A percentile compares a stretch with the other conserved stretches of the same genome.
These are phyloP conservation scores for Gryon sp. DNA, from an alignment of 1,140 invertebrate species.

Conservation along the genomic window DNA sequence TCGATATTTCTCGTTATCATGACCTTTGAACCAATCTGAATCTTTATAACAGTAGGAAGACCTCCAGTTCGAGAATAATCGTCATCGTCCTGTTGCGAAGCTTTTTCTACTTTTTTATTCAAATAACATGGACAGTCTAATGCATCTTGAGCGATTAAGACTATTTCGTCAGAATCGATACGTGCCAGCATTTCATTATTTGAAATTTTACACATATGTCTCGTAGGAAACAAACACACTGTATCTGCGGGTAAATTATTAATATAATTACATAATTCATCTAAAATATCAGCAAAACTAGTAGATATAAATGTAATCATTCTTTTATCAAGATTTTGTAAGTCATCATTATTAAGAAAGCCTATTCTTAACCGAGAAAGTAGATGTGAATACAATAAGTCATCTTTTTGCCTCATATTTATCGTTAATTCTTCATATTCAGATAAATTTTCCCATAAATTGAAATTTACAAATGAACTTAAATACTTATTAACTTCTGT, in stretches of 20 bases:
- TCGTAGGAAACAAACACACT: constrained; percentile 5
- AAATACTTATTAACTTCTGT: not conserved
- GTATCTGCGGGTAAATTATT: constrained; percentile 1
- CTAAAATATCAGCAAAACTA: not conserved
- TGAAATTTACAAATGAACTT: not conserved
- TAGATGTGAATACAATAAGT: constrained; percentile 1
- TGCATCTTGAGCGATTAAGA: not conserved
- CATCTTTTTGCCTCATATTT: constrained; percentile 21
- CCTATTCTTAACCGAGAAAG: constrained; percentile 4
- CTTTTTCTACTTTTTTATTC: not conserved
- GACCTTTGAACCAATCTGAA: constrained; percentile 31
- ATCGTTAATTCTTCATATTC: constrained; percentile 13
- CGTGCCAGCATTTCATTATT: not conserved
- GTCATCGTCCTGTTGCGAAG: constrained; percentile 7
- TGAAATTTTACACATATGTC: not conserved
- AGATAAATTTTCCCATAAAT: constrained; percentile 4
- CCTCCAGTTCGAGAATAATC: constrained; percentile 12
- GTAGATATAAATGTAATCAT: not conserved
- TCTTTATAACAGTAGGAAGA: constrained; percentile 9
- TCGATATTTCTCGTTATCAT: constrained; percentile 41
- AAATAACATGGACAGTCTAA: not conserved
- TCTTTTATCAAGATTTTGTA: not conserved
- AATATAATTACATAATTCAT: constrained; percentile 13
- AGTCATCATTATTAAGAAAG: not conserved
- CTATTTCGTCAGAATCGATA: not conserved